Conservation (phyloP, 2,113 vertebrate genomes). For the Ciconia stormi region DNA sequence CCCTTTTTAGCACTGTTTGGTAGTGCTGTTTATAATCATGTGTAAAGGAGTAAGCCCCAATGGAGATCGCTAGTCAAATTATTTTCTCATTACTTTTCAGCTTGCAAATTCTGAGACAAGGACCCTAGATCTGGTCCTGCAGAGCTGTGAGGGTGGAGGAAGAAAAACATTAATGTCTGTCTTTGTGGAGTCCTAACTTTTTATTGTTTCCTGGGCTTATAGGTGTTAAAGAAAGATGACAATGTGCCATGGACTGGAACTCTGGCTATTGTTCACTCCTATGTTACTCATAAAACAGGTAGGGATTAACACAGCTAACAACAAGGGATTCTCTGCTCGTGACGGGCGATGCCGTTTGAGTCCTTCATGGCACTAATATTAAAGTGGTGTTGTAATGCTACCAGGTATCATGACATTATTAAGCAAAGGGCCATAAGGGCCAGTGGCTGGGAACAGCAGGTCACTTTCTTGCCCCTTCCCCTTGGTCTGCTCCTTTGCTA, state of each 20-base stretch:
- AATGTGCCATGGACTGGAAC: conserved; percentile 92
- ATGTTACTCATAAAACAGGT: conserved; percentile 97
- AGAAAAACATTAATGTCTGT: background rate
- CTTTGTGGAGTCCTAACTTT: background rate
- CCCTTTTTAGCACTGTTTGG: background rate
- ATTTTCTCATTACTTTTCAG: background rate
- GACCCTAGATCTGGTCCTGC: background rate
- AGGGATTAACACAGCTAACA: background rate
- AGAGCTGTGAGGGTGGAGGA: background rate
- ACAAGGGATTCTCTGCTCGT: background rate
- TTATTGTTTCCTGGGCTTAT: conserved; percentile 4
- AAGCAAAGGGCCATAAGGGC: background rate
- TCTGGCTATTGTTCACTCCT: conserved; percentile 91
- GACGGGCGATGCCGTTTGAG: background rate
- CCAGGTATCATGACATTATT: background rate
- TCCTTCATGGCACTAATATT: background rate
- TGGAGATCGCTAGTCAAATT: background rate
- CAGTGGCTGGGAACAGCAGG: background rate
- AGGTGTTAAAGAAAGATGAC: conserved; percentile 93
- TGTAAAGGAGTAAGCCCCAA: background rate
- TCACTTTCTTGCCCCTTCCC: background rate
- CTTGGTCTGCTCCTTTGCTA: rapidly evolving
- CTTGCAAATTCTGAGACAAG: background rate
- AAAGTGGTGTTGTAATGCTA: background rate
- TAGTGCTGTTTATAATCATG: background rate